Evolutionary conservation across 2,797 vertebrate genomes (phyloP), one percentile per base, ranked within the genome.

Genomic region (Sphenodon punctatus): DNA sequence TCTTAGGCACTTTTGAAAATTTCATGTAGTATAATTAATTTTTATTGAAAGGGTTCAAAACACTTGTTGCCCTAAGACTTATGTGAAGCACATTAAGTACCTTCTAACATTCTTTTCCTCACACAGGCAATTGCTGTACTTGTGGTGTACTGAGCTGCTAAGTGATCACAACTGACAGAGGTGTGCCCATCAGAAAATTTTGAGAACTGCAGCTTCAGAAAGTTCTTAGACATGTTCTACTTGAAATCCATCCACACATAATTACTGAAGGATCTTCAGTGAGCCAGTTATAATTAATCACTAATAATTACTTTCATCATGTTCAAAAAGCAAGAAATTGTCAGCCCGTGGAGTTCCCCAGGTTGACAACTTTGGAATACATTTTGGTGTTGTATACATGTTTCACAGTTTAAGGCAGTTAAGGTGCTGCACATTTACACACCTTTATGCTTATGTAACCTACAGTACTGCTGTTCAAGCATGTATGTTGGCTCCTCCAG

Each of bases 341-440:
- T 45, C 80, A 78, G 82, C 71, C 81, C 12, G 0, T 80, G 42
- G 71, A 82, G 82, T 87, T 74, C 88, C 92, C 80, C 56, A 82
- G 88, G 82, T 14, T 91, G 88, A 90, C 88, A 85, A 91, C 90
- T 89, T 90, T 93, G 90, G 92, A 91, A 92, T 89, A 92, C 86
- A 83, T 74, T 89, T 76, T 79, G 88, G 88, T 70, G 89, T 85
- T 84, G 89, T 88, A 88, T 78, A 76, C 0, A 0, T 1, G 8
- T 75, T 73, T 74, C 76, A 79, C 88, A 86, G 78, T 92, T 92
- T 75, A 82, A 80, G 90, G 84, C 55, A 83, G 80, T 85, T 88
- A 76, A 86, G 89, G 83, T 83, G 78, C 72, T 84, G 88, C 84
- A 89, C 84, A 78, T 46, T 3, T 48, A 92, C 88, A 70, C 48